These are phyloP conservation scores for Recurvirostra avosetta DNA, from an alignment of 2,113 vertebrate species.

Conservation along the genomic window DNA sequence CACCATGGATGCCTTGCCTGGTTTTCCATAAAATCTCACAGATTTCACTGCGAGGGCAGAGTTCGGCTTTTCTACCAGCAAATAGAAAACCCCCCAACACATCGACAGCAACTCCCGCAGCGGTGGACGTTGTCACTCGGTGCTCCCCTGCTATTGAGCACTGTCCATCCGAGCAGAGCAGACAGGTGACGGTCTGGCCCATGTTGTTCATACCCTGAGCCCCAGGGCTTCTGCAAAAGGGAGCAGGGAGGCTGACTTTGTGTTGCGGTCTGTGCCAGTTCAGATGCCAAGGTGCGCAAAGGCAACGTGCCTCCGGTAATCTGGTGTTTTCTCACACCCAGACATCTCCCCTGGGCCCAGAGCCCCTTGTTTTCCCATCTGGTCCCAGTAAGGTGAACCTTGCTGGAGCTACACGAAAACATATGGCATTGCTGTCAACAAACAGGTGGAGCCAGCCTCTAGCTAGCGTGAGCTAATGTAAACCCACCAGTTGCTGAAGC, in stretches of 20 bases:
- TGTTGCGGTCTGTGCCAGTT: background rate
- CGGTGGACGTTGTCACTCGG: fast-evolving
- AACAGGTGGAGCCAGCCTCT: background rate
- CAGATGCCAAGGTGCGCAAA: fast-evolving
- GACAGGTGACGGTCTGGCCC: background rate
- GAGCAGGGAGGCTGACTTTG: background rate
- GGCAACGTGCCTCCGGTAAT: fast-evolving
- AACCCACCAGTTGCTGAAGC: background rate
- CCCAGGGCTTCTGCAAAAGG: background rate
- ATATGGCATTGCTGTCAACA: background rate
- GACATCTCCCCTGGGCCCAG: background rate
- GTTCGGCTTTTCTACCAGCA: background rate
- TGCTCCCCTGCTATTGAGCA: background rate
- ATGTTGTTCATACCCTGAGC: fast-evolving
- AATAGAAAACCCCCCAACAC: background rate
- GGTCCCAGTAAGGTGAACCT: background rate
- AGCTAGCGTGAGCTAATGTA: background rate
- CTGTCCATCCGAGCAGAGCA: background rate
- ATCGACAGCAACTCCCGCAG: background rate
- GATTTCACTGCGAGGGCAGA: background rate
- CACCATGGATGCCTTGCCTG: background rate
- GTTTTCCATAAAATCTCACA: background rate
- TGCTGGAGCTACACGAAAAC: background rate
- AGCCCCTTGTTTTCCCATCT: background rate
- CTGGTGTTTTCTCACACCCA: background rate